These are phyloP conservation scores for Turnix velox DNA, from an alignment of 2,113 vertebrate species.

Conservation along the genomic window DNA sequence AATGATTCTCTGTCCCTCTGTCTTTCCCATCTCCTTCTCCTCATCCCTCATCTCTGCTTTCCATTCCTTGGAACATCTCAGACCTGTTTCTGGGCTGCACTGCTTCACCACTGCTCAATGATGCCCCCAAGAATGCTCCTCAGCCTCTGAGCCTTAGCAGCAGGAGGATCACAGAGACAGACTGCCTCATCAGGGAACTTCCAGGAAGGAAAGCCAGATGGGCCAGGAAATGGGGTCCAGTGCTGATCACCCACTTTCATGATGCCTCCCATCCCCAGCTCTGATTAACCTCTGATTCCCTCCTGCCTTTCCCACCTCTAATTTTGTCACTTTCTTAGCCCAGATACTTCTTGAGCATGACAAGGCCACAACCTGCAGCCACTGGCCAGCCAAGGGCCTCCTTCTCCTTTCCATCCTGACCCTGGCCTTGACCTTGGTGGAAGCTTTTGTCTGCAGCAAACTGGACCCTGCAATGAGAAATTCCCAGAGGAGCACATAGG, in stretches of 20 bases:
- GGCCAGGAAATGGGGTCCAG: background rate
- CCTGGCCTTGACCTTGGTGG: background rate
- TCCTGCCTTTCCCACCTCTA: background rate
- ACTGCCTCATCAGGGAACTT: background rate
- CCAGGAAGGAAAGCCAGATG: background rate
- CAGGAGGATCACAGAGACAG: background rate
- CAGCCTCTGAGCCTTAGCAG: background rate
- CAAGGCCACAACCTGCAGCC: background rate
- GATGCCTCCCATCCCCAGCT: background rate
- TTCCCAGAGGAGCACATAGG: background rate
- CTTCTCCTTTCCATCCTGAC: background rate
- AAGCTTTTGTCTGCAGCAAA: background rate
- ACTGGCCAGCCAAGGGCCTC: background rate
- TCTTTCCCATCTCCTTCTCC: background rate
- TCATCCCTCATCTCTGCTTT: background rate
- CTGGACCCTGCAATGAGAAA: background rate
- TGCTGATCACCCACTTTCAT: background rate
- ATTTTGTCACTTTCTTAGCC: background rate
- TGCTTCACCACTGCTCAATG: background rate
- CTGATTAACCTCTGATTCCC: background rate
- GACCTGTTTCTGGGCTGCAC: background rate
- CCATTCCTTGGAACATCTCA: background rate
- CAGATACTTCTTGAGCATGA: background rate
- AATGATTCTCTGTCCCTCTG: background rate
- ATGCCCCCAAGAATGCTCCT: no score